These are phyloP conservation scores for Coelinius sp. DNA, from an alignment of 2,888 invertebrate species.

Conservation along the genomic window DNA sequence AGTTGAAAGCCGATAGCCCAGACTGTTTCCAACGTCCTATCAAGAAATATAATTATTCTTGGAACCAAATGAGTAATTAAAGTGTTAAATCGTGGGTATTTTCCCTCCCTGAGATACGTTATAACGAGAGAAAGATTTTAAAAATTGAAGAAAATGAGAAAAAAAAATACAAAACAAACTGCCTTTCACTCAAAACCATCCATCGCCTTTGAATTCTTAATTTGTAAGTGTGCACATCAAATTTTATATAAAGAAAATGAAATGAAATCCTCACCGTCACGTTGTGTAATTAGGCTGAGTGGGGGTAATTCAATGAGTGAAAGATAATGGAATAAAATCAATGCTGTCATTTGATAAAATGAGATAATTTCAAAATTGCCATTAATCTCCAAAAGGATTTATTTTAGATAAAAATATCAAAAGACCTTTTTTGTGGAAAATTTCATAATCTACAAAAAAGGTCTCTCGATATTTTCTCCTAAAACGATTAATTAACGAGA, in stretches of 20 bases:
- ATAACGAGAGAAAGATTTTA: conserved; percentile 3
- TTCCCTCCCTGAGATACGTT: conserved; percentile 17
- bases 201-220: conserved; percentile 49
- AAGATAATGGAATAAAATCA: conserved; percentile 9
- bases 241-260: conserved; percentile 22
- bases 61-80: conserved; percentile 15
- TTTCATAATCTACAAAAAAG: neutral
- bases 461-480: neutral
- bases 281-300: conserved; percentile 40
- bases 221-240: conserved; percentile 37
- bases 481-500: neutral
- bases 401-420: neutral
- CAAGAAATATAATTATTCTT: conserved; percentile 11
- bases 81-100: conserved; percentile 1
- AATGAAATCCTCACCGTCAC: conserved; percentile 34
- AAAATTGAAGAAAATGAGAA: conserved; percentile 36
- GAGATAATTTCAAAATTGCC: neutral
- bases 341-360: conserved; percentile 1
- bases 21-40: conserved; percentile 22
- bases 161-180: conserved; percentile 47
- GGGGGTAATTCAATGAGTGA: conserved; percentile 10
- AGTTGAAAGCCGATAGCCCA: conserved; percentile 11
- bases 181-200: conserved; percentile 49
- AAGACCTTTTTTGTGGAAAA: neutral
- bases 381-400: neutral